Conservation (phyloP, 2,113 vertebrate species). For the Eidolon helvum region DNA sequence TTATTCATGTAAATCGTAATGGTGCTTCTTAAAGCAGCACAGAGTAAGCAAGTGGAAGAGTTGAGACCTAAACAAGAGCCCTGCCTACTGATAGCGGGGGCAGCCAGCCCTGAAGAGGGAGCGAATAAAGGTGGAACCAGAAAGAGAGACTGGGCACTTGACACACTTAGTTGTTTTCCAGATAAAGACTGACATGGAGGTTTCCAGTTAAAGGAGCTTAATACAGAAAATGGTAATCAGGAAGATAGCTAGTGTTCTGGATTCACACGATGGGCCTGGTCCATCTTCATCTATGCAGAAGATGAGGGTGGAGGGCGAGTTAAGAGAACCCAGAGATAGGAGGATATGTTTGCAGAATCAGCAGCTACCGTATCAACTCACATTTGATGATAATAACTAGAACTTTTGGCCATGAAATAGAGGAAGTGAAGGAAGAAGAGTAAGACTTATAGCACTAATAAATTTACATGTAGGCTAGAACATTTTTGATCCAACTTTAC, state of each 20-base stretch:
- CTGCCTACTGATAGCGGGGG: neutral
- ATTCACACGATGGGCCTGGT: neutral
- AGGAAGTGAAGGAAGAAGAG: neutral
- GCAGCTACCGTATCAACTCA: neutral
- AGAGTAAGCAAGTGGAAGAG: neutral
- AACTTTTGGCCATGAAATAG: neutral
- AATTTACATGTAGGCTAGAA: neutral
- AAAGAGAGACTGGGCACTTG: neutral
- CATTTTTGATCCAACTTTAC: neutral
- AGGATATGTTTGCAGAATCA: neutral
- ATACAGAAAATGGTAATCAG: neutral
- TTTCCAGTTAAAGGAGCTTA: neutral
- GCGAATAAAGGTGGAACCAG: neutral
- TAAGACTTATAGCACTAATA: neutral
- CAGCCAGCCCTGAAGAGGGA: neutral
- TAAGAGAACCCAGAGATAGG: neutral
- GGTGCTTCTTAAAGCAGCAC: neutral
- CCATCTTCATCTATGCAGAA: neutral
- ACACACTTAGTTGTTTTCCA: neutral
- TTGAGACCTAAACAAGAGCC: neutral
- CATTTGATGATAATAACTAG: neutral
- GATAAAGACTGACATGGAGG: neutral
- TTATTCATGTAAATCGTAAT: neutral
- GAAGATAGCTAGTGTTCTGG: neutral
- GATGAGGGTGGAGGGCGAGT: neutral